Base-by-base conservation (phyloP, 2,113 vertebrate genomes). In the Rhadina sibilatrix region DNA sequence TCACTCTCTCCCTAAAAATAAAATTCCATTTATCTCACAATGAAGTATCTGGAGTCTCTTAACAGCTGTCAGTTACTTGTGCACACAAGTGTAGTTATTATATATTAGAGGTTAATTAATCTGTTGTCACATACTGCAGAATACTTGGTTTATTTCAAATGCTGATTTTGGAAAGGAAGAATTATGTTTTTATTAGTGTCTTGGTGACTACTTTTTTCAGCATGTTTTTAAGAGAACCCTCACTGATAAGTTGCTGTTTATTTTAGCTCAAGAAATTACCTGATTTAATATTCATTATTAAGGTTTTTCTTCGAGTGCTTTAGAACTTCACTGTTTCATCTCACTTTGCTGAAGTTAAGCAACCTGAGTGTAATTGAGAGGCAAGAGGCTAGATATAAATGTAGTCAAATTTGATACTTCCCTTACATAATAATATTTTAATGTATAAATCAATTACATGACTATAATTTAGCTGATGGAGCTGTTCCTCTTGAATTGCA, bases 21-120 rank as follows among this genome's bases (percentile, higher is more conserved):
- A 97, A 97, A 96, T 69, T 82, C 78, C 49, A 40, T 94, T 83
- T 97, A 91, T 93, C 87, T 96, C 74, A 76, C 72, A 2, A 88
- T 90, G 31, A 85, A 93, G 84, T 95, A 96, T 94, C 57, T 93
- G 91, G 78, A 97, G 56, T 95, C 87, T 95, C 94, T 96, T 94
- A 97, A 96, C 56, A 87, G 19, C 15, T 90, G 38, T 74, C 59
- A 92, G 42, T 86, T 89, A 71, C 66, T 59, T 89, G 49, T 72
- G 42, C 56, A 72, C 46, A 33, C 38, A 49, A 24, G 38, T 65
- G 35, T 85, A 19, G 24, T 59, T 89, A 44, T n/a, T 87, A 15
- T 71, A 12, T 64, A 28, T 12, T 38, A 75, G 56, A 79, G 52
- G 17, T 53, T 84, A 79, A 64, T 56, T 53, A 25, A 20, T 68